Percentiles rank a stretch among this genome's conserved stretches.
phyloP scores from a whole-genome alignment of 1,140 invertebrate genomes.

The Megathymus violae region DNA sequence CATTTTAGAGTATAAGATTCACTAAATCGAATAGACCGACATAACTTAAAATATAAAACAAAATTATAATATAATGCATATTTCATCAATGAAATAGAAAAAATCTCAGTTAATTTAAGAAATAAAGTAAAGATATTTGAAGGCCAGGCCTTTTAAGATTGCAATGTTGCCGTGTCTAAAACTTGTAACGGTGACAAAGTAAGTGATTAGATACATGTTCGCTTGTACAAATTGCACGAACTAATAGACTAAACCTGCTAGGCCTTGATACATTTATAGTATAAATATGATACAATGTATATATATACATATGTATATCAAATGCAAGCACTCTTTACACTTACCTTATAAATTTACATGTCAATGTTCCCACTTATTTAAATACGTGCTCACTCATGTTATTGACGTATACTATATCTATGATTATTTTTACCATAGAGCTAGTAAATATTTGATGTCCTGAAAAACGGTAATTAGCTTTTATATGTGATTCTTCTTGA shows the following conservation, averaged over 20 bases:
- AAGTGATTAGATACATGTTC: constrained; percentile 30
- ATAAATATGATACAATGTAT: constrained; percentile 27
- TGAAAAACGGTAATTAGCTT: too few relatives aligned
- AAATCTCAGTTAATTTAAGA: not conserved
- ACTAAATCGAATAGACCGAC: too few relatives aligned
- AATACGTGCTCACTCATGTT: too few relatives aligned
- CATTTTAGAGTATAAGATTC: too few relatives aligned
- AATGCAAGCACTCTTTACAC: not conserved
- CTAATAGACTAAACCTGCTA: constrained; percentile 22
- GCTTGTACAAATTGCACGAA: constrained; percentile 26
- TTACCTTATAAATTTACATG: not conserved
- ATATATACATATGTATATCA: constrained; percentile 26
- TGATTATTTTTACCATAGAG: too few relatives aligned
- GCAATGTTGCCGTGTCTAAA: constrained; percentile 22
- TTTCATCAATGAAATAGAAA: not conserved
- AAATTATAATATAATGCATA: too few relatives aligned
- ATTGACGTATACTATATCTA: too few relatives aligned
- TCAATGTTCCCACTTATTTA: not conserved
- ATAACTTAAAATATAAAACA: too few relatives aligned
- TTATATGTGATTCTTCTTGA: too few relatives aligned
- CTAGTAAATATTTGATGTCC: too few relatives aligned
- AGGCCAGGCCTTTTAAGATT: not conserved
- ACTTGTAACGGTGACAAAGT: constrained; percentile 19
- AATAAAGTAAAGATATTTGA: not conserved
- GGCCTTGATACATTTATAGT: constrained; percentile 31